These are phyloP conservation scores for Coracias cyanogaster DNA, from an alignment of 2,797 vertebrate species.

Conservation along the genomic window DNA sequence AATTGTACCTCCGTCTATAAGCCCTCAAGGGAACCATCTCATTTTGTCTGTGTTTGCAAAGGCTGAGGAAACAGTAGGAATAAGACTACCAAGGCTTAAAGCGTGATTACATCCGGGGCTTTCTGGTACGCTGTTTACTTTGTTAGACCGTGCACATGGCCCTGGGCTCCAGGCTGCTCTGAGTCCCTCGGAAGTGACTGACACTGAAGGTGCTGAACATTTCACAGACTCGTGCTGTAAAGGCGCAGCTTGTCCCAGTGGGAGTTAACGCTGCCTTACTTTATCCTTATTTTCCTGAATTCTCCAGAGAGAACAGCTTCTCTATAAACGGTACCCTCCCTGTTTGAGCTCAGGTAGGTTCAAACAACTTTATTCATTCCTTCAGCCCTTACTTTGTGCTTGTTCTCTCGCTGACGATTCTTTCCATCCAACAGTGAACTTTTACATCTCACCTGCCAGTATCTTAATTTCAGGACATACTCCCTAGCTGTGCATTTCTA, in stretches of 20 bases:
- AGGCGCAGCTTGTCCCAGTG: neutral
- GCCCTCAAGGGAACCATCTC: neutral
- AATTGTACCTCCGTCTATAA: neutral
- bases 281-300: neutral
- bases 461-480: neutral
- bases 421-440: neutral
- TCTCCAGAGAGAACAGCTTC: neutral
- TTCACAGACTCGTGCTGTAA: neutral
- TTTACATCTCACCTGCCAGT: neutral
- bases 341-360: neutral
- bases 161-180: neutral
- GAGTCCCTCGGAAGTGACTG: neutral
- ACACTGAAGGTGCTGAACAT: neutral
- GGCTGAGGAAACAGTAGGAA: neutral
- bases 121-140: neutral
- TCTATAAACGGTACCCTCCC: neutral
- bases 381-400: neutral
- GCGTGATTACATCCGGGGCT: rapidly evolving
- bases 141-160: neutral
- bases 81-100: neutral
- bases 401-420: neutral
- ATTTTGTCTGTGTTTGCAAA: neutral
- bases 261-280: neutral
- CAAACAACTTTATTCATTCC: neutral
- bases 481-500: neutral